Base-by-base conservation (phyloP, 92 coral and sea anemone genomes). In the Zoanthus solanderi region DNA sequence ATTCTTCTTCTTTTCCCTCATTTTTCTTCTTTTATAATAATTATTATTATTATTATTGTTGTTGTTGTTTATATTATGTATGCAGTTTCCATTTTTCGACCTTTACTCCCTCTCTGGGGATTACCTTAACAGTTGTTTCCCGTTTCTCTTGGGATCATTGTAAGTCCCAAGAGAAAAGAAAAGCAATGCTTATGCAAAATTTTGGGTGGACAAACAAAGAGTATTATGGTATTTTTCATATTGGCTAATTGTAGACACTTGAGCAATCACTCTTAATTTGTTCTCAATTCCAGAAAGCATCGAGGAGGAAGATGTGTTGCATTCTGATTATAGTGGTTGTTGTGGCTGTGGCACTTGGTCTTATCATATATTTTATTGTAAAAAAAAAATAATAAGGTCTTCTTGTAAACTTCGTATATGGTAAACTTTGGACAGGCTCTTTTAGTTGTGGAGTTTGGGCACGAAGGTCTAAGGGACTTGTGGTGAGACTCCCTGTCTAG, bases 241-340 rank as follows among this genome's bases (percentile, higher is more conserved):
- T 23, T 23, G 23, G 23, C 23, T 17, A 17, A 9, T 17, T 5
- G 69, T 17, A 18, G 28, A 2, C 30, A 2, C 5, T 11, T 34
- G 42, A 15, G 3, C 17, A 34, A 69, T 9, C 17, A 11, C 42
- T 66, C 44, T 44, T 46, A 23, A 10, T 84, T 85, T 30, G 15
- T 30, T 48, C 83, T 78, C 56, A 45, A 57, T 86, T 92, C 15
- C 92, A 97, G 99, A 97, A 97, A 97, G 98, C 99, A 53, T 94
- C 99, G 48, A 90, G 99, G 79, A 97, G 91, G 91, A 97, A 95
- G 92, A 93, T 97, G 96, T 97, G 99, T 78, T 85, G 92, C 65
- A 87, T 97, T 23, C 83, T 95, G 63, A 90, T 91, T 58, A 88
- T 94, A 60, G 72, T 93, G 60, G 90, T 95, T 47, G 75, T 97